These are phyloP conservation scores for Pterostichus madidus DNA, from an alignment of 2,888 invertebrate species.

Conservation along the genomic window DNA sequence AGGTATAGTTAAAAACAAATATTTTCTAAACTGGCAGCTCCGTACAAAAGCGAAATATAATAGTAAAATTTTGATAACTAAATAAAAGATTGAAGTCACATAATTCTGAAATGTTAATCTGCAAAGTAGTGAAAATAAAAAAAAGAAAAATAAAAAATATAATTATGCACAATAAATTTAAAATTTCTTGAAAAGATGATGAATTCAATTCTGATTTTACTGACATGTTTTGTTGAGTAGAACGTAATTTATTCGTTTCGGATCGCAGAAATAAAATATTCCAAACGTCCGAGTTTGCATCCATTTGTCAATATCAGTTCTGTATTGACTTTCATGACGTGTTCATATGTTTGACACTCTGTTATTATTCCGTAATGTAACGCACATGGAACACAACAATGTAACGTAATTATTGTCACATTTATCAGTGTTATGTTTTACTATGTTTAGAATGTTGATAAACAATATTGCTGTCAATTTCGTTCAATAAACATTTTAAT, in stretches of 20 bases:
- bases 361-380: slow-evolving; percentile 30
- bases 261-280: slow-evolving; percentile 42
- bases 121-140: too few species aligned
- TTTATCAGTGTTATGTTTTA: slow-evolving; percentile 5
- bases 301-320: slow-evolving; percentile 45
- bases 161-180: slow-evolving; percentile 23
- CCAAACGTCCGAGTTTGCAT: slow-evolving; percentile 22
- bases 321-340: slow-evolving; percentile 35
- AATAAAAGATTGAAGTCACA: too few species aligned
- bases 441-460: neutral
- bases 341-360: slow-evolving; percentile 34
- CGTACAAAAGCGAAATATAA: too few species aligned
- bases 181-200: slow-evolving; percentile 8
- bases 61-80: too few species aligned
- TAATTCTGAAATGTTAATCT: too few species aligned
- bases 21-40: too few species aligned
- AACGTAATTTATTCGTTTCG: slow-evolving; percentile 42
- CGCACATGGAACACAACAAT: slow-evolving; percentile 1
- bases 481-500: too few species aligned
- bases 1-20: too few species aligned
- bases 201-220: slow-evolving; percentile 41
- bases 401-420: slow-evolving; percentile 12
- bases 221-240: slow-evolving; percentile 23
- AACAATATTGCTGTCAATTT: neutral
- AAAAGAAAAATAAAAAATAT: too few species aligned